A percentile compares a stretch with the other conserved stretches of the same genome.
These are phyloP conservation scores for Phasia obesa DNA, from an alignment of 2,888 invertebrate genomes.

Conservation along the genomic window DNA sequence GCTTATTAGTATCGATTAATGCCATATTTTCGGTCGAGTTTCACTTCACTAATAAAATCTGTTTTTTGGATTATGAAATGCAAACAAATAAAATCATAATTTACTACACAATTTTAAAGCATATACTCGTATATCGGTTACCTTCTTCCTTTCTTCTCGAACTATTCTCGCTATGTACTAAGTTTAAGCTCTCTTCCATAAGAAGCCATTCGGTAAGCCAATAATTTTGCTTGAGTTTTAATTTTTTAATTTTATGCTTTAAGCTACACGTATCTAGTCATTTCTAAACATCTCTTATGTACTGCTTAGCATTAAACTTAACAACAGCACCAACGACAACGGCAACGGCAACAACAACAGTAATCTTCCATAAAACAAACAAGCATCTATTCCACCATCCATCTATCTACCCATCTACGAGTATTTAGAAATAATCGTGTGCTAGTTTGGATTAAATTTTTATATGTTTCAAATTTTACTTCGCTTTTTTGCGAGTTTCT, in stretches of 20 bases:
- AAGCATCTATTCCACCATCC: conserved; percentile 11
- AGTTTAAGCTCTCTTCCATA: neutral
- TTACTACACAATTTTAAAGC: too few relatives aligned
- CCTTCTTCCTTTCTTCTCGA: neutral
- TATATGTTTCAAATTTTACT: conserved; percentile 58
- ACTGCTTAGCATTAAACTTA: neutral
- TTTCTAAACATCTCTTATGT: neutral
- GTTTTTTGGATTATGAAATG: too few relatives aligned
- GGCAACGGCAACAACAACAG: neutral
- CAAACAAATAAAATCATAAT: too few relatives aligned
- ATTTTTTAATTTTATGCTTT: neutral
- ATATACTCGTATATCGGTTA: too few relatives aligned
- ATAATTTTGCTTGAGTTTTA: neutral
- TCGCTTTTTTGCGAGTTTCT: conserved; percentile 50
- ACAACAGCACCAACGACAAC: neutral
- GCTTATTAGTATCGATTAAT: too few relatives aligned
- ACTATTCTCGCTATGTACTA: neutral
- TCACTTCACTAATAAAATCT: too few relatives aligned
- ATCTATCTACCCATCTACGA: too few relatives aligned
- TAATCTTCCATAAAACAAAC: neutral
- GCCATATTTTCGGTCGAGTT: too few relatives aligned
- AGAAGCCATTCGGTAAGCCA: neutral
- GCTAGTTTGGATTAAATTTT: conserved; percentile 65
- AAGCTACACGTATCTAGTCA: neutral
- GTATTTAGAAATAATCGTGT: conserved; percentile 46